Conservation (phyloP, 1,140 invertebrate genomes). For the Bilobella aurantiaca region DNA sequence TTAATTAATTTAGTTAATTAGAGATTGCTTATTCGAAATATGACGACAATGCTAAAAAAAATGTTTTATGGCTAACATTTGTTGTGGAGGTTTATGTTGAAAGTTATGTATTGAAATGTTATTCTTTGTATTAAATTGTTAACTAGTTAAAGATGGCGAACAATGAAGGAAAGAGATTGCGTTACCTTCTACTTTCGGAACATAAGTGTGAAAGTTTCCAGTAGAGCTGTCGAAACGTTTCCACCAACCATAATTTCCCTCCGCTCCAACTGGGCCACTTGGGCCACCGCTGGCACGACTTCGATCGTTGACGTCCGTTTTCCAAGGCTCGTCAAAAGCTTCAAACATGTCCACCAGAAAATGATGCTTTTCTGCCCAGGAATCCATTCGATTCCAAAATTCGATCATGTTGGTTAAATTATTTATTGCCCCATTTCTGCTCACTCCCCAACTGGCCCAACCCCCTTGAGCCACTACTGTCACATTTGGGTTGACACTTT, state of each 20-base stretch:
- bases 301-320: background rate
- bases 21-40: too few relatives aligned
- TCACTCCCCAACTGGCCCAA: constrained; percentile 15
- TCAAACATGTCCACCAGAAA: constrained; percentile 18
- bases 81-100: too few relatives aligned
- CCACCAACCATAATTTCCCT: constrained; percentile 15
- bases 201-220: background rate
- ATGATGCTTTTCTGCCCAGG: background rate
- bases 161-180: too few relatives aligned
- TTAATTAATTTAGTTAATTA: too few relatives aligned
- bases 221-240: background rate
- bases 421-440: constrained; percentile 3
- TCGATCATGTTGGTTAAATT: constrained; percentile 13
- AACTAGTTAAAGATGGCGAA: too few relatives aligned
- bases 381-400: constrained; percentile 19
- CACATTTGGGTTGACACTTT: background rate
- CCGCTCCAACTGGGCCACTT: constrained; percentile 6
- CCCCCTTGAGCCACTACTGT: constrained; percentile 14
- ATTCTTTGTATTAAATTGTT: too few relatives aligned
- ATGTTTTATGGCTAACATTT: too few relatives aligned
- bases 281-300: background rate
- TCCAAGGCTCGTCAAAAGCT: constrained; percentile 18
- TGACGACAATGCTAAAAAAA: too few relatives aligned
- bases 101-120: too few relatives aligned
- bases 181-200: constrained; percentile 10